phyloP scores from a whole-genome alignment of 1,140 invertebrate genomes.

The Pogonus chalceus region DNA sequence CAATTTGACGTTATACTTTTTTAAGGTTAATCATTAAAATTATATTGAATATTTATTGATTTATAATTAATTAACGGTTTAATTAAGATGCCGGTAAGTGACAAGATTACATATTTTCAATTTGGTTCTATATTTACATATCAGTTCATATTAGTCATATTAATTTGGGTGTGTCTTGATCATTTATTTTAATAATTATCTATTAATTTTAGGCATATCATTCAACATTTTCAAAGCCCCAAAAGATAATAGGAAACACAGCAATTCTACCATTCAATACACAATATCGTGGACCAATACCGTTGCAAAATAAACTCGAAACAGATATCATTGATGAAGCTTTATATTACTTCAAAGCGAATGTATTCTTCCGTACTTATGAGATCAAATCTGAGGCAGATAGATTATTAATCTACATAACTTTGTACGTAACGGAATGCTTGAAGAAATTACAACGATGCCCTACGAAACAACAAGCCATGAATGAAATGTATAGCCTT shows the following conservation, averaged over 20 bases:
- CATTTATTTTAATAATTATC: neutral
- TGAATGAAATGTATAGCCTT: conserved; percentile 92
- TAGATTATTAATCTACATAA: conserved; percentile 94
- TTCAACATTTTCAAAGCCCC: conserved; percentile 69
- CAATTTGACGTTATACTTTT: too few species aligned
- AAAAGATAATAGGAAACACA: conserved; percentile 80
- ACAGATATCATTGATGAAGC: conserved; percentile 97
- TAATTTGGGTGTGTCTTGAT: neutral
- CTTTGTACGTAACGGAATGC: conserved; percentile 98
- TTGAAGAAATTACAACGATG: conserved; percentile 91
- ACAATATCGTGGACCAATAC: conserved; percentile 28
- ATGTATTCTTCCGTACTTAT: conserved; percentile 98
- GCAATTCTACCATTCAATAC: conserved; percentile 44
- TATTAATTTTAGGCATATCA: conserved; percentile 74
- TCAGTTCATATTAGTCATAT: neutral
- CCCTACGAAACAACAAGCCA: conserved; percentile 75
- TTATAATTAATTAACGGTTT: too few species aligned
- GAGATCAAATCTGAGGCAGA: conserved; percentile 97
- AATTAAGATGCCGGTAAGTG: too few species aligned
- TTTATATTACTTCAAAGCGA: conserved; percentile 94
- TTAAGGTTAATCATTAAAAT: too few species aligned
- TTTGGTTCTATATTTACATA: too few species aligned
- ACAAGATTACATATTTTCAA: too few species aligned
- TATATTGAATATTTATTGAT: too few species aligned
- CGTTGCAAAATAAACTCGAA: conserved; percentile 57